Evolutionary conservation across 1,140 invertebrate species (phyloP).

Genomic region (Coelopa frigida): DNA sequence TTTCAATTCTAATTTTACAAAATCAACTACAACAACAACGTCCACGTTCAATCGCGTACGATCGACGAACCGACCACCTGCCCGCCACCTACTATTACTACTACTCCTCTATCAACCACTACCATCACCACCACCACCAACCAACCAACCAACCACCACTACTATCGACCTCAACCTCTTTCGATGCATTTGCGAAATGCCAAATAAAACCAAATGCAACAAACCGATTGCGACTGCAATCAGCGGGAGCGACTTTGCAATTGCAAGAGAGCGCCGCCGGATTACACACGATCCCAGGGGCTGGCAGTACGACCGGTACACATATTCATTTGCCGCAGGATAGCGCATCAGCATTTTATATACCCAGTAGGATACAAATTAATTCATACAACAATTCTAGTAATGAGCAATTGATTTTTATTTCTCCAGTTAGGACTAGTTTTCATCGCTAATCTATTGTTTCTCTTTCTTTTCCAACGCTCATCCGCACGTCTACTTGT

Average conservation of each 20-base stretch:
- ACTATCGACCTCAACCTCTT: no score
- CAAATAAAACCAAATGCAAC: background rate
- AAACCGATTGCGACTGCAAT: background rate
- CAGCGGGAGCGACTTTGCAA: conserved; percentile 31
- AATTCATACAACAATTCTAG: conserved; percentile 40
- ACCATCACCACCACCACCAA: conserved; percentile 6
- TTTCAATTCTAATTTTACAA: background rate
- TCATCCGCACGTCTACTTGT: conserved; percentile 3
- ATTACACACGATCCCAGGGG: conserved; percentile 21
- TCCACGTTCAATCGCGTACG: no score
- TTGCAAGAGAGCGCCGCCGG: conserved; percentile 34
- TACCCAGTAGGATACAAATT: conserved; percentile 42
- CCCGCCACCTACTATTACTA: no score
- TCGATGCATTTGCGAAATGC: no score
- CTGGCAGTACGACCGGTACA: conserved; percentile 26
- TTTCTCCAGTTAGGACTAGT: background rate
- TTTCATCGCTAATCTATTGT: conserved; percentile 1
- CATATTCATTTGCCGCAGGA: conserved; percentile 33
- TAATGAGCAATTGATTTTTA: conserved; percentile 19
- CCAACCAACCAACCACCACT: conserved; percentile 10
- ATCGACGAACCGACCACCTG: conserved; percentile 15
- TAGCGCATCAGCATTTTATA: conserved; percentile 24
- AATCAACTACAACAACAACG: conserved; percentile 23
- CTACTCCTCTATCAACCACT: no score
- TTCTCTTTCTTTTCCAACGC: conserved; percentile 2